These are phyloP conservation scores for Micromussa lordhowensis DNA, from an alignment of 92 coral and sea anemone species.

Conservation along the genomic window DNA sequence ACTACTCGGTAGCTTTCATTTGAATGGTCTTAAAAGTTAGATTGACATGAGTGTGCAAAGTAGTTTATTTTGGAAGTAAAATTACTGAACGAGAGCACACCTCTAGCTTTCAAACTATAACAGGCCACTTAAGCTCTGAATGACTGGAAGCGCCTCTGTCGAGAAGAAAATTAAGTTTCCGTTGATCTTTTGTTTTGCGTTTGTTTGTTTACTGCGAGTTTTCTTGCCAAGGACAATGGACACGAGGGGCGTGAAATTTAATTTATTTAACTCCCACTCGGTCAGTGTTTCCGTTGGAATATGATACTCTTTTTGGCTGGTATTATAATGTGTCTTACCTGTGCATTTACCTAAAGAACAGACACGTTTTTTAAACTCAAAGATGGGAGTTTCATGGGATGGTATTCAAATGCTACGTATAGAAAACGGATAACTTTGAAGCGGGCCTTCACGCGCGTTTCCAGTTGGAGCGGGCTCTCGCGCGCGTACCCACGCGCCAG, in stretches of 20 bases:
- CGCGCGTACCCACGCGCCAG: neutral
- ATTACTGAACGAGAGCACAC: neutral
- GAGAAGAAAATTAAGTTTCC: neutral
- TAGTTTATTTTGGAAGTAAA: neutral
- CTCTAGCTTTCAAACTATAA: neutral
- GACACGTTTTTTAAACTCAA: neutral
- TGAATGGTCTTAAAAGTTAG: neutral
- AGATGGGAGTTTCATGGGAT: neutral
- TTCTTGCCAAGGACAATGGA: neutral
- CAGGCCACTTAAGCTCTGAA: neutral
- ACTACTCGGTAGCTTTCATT: neutral
- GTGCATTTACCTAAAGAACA: neutral
- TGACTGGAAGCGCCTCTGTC: constrained; percentile 1
- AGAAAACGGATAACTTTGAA: neutral
- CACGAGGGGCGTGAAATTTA: neutral
- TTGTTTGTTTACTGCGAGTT: neutral
- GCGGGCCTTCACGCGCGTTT: neutral
- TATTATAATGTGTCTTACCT: neutral
- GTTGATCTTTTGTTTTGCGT: neutral
- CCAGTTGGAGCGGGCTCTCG: neutral
- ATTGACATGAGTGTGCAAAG: neutral
- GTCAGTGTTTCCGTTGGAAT: neutral
- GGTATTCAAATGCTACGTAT: neutral
- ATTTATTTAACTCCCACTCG: neutral
- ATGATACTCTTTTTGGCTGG: neutral